These are phyloP conservation scores for Yponomeuta plumbellus DNA, from an alignment of 2,888 invertebrate species.

Conservation along the genomic window DNA sequence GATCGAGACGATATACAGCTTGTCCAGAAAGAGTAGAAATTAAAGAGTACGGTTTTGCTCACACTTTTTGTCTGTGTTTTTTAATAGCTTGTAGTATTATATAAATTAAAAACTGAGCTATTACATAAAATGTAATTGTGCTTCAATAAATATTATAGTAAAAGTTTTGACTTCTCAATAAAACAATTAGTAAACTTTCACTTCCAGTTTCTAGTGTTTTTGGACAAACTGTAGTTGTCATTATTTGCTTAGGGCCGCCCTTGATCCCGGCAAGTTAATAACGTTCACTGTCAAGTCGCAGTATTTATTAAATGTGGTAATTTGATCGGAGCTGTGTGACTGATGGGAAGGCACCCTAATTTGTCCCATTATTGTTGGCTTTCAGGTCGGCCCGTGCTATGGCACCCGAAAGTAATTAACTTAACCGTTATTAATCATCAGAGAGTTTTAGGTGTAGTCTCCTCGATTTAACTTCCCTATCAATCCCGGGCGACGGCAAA, in stretches of 20 bases:
- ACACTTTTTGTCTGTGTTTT: too few relatives aligned
- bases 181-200: too few relatives aligned
- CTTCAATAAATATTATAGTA: too few relatives aligned
- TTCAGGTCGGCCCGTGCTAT: conserved; percentile 15
- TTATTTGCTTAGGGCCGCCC: neutral
- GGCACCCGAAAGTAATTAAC: conserved; percentile 42
- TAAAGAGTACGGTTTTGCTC: too few relatives aligned
- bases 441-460: neutral
- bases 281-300: neutral
- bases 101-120: too few relatives aligned
- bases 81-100: too few relatives aligned
- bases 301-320: conserved; percentile 2
- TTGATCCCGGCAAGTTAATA: neutral
- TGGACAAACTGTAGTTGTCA: neutral
- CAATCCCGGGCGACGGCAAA: neutral
- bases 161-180: too few relatives aligned
- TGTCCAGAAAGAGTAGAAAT: too few relatives aligned
- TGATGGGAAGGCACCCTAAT: conserved; percentile 26
- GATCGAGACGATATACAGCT: too few relatives aligned
- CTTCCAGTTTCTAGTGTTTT: too few relatives aligned
- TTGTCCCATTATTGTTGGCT: conserved; percentile 37
- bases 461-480: neutral
- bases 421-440: conserved; percentile 43
- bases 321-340: conserved; percentile 2
- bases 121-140: too few relatives aligned